These are phyloP conservation scores for Speoplatyrhinus poulsoni DNA, from an alignment of 2,113 vertebrate genomes.

Conservation along the genomic window DNA sequence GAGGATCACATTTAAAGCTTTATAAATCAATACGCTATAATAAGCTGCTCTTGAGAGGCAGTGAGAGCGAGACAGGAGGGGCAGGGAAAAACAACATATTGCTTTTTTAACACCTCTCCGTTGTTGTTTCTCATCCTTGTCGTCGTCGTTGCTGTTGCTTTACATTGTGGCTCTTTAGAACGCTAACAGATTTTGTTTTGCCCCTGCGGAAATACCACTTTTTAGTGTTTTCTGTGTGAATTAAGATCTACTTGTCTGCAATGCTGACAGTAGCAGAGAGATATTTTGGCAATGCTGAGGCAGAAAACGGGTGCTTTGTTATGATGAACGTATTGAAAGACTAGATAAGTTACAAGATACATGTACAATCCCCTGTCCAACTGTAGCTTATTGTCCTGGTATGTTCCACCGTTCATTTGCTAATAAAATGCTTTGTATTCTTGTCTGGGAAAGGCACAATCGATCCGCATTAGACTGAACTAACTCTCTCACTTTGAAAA, in stretches of 20 bases:
- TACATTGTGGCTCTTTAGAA: conserved; percentile 50
- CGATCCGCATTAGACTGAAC: conserved; percentile 79
- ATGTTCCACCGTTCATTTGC: conserved; percentile 78
- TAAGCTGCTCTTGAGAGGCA: conserved; percentile 78
- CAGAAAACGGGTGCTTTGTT: too few relatives aligned
- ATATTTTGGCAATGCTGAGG: conserved; percentile 15
- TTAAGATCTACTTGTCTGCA: conserved; percentile 36
- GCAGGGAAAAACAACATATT: conserved; percentile 70
- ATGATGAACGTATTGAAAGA: background rate
- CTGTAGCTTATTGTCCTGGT: conserved; percentile 48
- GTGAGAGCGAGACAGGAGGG: conserved; percentile 36
- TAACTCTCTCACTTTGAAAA: conserved; percentile 79
- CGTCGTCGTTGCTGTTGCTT: conserved; percentile 47
- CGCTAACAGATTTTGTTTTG: conserved; percentile 42
- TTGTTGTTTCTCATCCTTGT: conserved; percentile 30
- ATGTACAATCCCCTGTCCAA: conserved; percentile 60
- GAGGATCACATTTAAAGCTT: conserved; percentile 83
- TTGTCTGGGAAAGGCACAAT: conserved; percentile 87
- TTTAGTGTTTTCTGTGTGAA: conserved; percentile 56
- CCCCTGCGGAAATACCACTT: conserved; percentile 64
- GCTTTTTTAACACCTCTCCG: conserved; percentile 75
- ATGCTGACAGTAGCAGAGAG: conserved; percentile 58
- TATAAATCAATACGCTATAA: conserved; percentile 82
- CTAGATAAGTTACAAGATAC: conserved; percentile 66
- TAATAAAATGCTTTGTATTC: conserved; percentile 89